Percentiles rank a stretch among this genome's conserved stretches.
phyloP scores from a whole-genome alignment of 2,113 vertebrate species.

The Larimichthys polyactis region DNA sequence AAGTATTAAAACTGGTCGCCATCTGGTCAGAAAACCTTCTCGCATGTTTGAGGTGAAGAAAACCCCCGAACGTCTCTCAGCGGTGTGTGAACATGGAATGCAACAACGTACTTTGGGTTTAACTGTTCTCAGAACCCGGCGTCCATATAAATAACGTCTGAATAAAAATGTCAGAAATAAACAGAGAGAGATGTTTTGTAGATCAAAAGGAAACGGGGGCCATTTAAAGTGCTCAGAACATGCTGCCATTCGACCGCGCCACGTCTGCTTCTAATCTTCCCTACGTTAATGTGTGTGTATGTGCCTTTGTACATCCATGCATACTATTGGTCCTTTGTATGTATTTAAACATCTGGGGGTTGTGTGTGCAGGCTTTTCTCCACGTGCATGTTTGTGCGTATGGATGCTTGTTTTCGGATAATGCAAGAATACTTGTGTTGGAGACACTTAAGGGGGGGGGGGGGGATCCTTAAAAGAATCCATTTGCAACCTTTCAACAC shows the following conservation, averaged over 20 bases:
- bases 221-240: slow-evolving; percentile 45
- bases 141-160: slow-evolving; percentile 40
- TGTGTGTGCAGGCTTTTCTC: slow-evolving; percentile 1
- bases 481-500: slow-evolving; percentile 50
- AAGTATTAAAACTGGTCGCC: no score
- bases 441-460: background rate
- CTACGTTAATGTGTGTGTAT: slow-evolving; percentile 16
- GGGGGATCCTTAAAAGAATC: slow-evolving; percentile 25
- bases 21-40: background rate
- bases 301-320: background rate
- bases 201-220: slow-evolving; percentile 49
- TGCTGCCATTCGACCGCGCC: slow-evolving; percentile 22
- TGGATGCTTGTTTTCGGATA: background rate
- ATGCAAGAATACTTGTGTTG: background rate
- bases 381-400: background rate
- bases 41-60: background rate
- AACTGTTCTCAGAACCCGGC: slow-evolving; percentile 35
- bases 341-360: background rate
- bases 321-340: slow-evolving; percentile 19
- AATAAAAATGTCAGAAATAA: slow-evolving; percentile 55
- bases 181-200: slow-evolving; percentile 38
- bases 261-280: slow-evolving; percentile 56
- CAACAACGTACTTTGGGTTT: background rate
- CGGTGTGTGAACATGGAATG: background rate
- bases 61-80: background rate